Conservation (phyloP, 1,140 invertebrate genomes). For the Meloidogyne hapla region DNA sequence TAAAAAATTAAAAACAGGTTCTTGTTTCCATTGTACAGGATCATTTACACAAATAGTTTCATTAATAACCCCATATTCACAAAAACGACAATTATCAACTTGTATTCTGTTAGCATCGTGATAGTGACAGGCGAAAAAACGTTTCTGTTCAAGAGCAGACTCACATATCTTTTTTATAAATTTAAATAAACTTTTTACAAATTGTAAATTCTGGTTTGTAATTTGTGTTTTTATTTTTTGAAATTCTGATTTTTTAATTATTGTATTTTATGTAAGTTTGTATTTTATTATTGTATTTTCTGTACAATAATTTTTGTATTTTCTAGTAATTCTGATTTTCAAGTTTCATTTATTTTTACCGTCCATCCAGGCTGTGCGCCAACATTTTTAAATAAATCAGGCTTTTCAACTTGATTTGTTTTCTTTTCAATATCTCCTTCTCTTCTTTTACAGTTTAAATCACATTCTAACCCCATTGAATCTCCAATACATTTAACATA, state of each 20-base stretch:
- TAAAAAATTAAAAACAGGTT: slow-evolving; percentile 11
- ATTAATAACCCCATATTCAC: slow-evolving; percentile 33
- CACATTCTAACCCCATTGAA: slow-evolving; percentile 29
- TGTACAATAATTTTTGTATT: too few relatives aligned
- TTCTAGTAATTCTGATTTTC: too few relatives aligned
- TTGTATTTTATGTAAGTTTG: neutral
- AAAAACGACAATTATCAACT: slow-evolving; percentile 31
- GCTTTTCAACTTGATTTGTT: slow-evolving; percentile 11
- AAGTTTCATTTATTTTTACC: neutral
- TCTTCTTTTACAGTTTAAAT: slow-evolving; percentile 20
- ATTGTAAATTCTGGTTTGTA: neutral
- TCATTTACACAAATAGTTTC: slow-evolving; percentile 27
- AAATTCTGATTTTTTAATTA: neutral
- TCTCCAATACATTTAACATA: slow-evolving; percentile 33
- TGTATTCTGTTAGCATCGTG: slow-evolving; percentile 12
- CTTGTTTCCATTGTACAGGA: slow-evolving; percentile 24
- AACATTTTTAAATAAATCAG: neutral
- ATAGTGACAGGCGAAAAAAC: slow-evolving; percentile 14
- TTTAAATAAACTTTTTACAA: neutral
- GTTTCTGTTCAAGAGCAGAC: slow-evolving; percentile 19
- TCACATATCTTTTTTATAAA: slow-evolving; percentile 29
- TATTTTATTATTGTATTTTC: neutral
- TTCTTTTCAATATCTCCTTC: neutral
- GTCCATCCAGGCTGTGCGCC: neutral
- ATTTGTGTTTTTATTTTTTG: neutral